Percentiles rank a stretch among this genome's conserved stretches.
These are phyloP conservation scores for Rostratula benghalensis DNA, from an alignment of 2,113 vertebrate species.

Conservation along the genomic window DNA sequence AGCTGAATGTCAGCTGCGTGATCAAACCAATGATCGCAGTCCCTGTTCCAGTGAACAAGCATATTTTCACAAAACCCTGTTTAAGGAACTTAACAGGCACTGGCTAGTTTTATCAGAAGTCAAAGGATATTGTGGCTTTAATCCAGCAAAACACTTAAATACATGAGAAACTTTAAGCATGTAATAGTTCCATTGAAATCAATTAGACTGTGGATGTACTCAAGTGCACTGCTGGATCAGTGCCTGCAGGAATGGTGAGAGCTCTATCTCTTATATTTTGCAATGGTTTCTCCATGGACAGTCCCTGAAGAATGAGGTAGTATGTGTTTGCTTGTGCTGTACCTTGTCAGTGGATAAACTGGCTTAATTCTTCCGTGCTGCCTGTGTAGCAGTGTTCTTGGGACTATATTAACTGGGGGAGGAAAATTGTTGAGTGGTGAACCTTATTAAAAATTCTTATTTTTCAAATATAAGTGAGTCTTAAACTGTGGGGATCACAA, in stretches of 20 bases:
- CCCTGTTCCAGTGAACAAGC: background rate
- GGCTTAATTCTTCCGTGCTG: background rate
- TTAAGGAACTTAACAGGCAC: background rate
- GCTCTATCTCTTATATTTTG: background rate
- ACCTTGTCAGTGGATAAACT: background rate
- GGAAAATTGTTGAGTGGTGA: background rate
- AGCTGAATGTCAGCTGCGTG: background rate
- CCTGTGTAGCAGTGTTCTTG: background rate
- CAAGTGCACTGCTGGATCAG: slow-evolving; percentile 29
- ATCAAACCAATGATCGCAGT: background rate
- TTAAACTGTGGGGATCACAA: background rate
- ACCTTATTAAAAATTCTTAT: background rate
- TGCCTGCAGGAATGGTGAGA: background rate
- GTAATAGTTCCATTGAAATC: slow-evolving; percentile 19
- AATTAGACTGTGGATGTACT: background rate
- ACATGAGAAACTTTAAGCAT: slow-evolving; percentile 8
- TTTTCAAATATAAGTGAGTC: background rate
- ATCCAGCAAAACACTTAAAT: slow-evolving; percentile 62
- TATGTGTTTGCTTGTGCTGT: background rate
- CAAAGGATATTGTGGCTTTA: slow-evolving; percentile 22
- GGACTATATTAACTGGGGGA: background rate
- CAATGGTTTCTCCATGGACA: background rate
- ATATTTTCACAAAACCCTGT: background rate
- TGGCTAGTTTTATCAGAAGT: slow-evolving; percentile 6
- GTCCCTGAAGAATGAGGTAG: background rate